Conservation (phyloP, 2,797 vertebrate species). For the Tarsius wallacei region DNA sequence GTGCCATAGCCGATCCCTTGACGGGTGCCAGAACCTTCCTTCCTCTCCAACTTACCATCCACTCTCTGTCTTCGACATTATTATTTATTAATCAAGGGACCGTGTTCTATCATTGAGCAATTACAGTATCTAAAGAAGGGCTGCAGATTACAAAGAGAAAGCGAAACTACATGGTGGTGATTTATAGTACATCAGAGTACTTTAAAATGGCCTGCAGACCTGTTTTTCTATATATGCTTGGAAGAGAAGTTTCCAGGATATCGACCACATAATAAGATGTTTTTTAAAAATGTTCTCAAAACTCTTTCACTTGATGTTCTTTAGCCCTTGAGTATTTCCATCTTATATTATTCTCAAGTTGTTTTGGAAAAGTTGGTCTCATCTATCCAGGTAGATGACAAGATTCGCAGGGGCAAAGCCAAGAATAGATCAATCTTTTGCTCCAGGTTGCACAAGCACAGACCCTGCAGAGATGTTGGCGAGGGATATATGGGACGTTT, state of each 20-base stretch:
- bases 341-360: background rate
- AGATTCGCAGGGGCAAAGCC: background rate
- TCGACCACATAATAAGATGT: background rate
- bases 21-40: background rate
- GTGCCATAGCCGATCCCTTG: background rate
- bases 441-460: background rate
- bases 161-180: background rate
- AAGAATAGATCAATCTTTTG: background rate
- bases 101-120: background rate
- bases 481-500: accelerated
- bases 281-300: background rate
- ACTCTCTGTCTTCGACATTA: background rate
- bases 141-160: conserved; percentile 3
- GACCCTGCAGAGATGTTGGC: background rate
- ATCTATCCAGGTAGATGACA: background rate
- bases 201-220: background rate
- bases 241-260: conserved; percentile 43
- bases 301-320: background rate
- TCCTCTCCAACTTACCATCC: background rate
- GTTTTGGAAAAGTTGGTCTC: background rate
- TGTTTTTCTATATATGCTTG: background rate
- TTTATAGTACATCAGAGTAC: background rate
- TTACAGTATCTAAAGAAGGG: background rate
- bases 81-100: conserved; percentile 38
- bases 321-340: background rate